A percentile compares a stretch with the other conserved stretches of the same genome.
Conservation (phyloP, 2,888 invertebrate species). For the Xanthia icteritia region DNA sequence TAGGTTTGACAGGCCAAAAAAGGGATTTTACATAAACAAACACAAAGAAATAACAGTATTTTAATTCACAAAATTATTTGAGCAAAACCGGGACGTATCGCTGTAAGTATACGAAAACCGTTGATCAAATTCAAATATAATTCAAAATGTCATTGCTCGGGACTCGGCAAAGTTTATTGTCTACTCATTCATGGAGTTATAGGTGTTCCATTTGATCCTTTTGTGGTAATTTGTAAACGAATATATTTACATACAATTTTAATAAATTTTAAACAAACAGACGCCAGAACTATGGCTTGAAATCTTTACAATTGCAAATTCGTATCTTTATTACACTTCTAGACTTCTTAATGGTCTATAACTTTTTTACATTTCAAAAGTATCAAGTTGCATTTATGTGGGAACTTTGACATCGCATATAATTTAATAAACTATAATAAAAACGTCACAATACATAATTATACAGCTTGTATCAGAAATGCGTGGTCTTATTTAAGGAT, state of each 20-base stretch:
- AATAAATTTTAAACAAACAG: slow-evolving; percentile 55
- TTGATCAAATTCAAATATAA: slow-evolving; percentile 61
- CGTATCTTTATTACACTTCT: slow-evolving; percentile 37
- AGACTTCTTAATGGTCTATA: slow-evolving; percentile 34
- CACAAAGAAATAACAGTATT: too few relatives aligned
- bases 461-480: neutral
- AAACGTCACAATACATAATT: slow-evolving; percentile 16
- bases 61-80: too few relatives aligned
- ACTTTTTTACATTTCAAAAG: slow-evolving; percentile 43
- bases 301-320: slow-evolving; percentile 64
- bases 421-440: slow-evolving; percentile 8
- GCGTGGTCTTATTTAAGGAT: neutral
- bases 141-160: slow-evolving; percentile 56
- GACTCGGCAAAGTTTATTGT: slow-evolving; percentile 42
- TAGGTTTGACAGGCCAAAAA: too few relatives aligned
- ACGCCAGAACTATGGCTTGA: slow-evolving; percentile 38
- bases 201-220: slow-evolving; percentile 58
- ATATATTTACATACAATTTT: slow-evolving; percentile 63
- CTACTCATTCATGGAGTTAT: slow-evolving; percentile 50
- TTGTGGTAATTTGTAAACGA: slow-evolving; percentile 61
- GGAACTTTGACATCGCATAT: slow-evolving; percentile 38
- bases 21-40: too few relatives aligned
- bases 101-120: neutral
- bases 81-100: neutral
- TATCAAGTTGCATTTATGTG: slow-evolving; percentile 39